Base-by-base conservation (phyloP, 1,140 invertebrate genomes). In the Psix sp. region DNA sequence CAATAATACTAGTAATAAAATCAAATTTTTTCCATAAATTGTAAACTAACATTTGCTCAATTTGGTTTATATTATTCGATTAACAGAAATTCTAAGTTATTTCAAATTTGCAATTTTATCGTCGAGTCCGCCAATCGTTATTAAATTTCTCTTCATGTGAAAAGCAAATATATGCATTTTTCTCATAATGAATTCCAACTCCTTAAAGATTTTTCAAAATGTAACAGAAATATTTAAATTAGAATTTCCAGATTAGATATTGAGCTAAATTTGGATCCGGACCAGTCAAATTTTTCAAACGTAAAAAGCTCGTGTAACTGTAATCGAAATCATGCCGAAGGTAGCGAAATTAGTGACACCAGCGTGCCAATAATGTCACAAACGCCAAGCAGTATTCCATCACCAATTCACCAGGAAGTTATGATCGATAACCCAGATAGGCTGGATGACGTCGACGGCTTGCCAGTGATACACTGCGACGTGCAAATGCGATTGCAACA, bases 401-500 rank as follows among this genome's bases (percentile, higher is more conserved):
- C 85, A 16, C 86, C 84, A 0, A 82, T 78, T 42, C 84, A 85
- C 54, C 84, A 85, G 13, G 84, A 86, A 18, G 49, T 81, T 9
- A 52, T 80, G 13, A 54, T 80, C 16, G 84, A 88, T 56, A 86
- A 87, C 70, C 84, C 83, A 42, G 82, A 86, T 46, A 82, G 81
- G 83, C 59, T 89, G 20, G 88, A 89, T 45, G 91, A 92, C 68
- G 85, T 93, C n/a, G 95, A 96, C 87, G 95, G 95, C 39, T 87
- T 96, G 68, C 90, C 93, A 31, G 91, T 93, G 46, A 90, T 93
- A 63, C 89, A 91, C 71, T 94, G 94, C 80, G 91, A 94, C 52
- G 87, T 94, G 65, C 94, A 96, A 81, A 90, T 91, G 77, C 84
- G 94, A 63, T 86, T 96, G 68, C 90, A 92, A 81, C 93, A 95